phyloP scores from a whole-genome alignment of 2,888 invertebrate species.

The Sinohyriopsis cumingii region DNA sequence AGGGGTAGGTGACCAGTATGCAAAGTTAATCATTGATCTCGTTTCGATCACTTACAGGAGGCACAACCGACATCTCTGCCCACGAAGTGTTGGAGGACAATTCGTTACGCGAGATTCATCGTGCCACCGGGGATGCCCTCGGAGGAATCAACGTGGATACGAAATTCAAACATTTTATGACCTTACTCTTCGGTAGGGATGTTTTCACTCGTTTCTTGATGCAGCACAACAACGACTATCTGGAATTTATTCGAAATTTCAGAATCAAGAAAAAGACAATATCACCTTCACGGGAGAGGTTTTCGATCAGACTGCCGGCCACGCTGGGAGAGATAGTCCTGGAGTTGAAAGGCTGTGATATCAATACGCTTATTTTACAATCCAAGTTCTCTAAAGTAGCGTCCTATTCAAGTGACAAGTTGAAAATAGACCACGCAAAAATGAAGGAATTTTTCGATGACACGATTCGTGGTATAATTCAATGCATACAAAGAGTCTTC shows the following conservation, averaged over 20 bases:
- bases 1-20: too few relatives aligned
- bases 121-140: conserved; percentile 26
- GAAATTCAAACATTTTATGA: conserved; percentile 20
- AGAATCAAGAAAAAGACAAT: too few relatives aligned
- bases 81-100: conserved; percentile 23
- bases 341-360: too few relatives aligned
- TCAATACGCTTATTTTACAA: too few relatives aligned
- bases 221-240: conserved; percentile 26
- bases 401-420: too few relatives aligned
- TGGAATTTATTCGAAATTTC: conserved; percentile 10
- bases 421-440: too few relatives aligned
- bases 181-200: conserved; percentile 20
- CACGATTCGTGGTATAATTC: conserved; percentile 25
- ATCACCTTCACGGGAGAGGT: too few relatives aligned
- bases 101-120: conserved; percentile 22
- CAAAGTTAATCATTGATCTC: too few relatives aligned
- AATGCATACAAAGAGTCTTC: conserved; percentile 10
- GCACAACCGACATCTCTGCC: conserved; percentile 33
- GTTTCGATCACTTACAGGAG: conserved; percentile 7
- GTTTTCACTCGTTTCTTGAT: conserved; percentile 25
- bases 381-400: too few relatives aligned
- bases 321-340: too few relatives aligned
- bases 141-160: conserved; percentile 25
- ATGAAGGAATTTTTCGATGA: conserved; percentile 17
- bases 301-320: too few relatives aligned